Evolutionary conservation across 1,140 invertebrate genomes (phyloP).

Genomic region (Sipha flava): DNA sequence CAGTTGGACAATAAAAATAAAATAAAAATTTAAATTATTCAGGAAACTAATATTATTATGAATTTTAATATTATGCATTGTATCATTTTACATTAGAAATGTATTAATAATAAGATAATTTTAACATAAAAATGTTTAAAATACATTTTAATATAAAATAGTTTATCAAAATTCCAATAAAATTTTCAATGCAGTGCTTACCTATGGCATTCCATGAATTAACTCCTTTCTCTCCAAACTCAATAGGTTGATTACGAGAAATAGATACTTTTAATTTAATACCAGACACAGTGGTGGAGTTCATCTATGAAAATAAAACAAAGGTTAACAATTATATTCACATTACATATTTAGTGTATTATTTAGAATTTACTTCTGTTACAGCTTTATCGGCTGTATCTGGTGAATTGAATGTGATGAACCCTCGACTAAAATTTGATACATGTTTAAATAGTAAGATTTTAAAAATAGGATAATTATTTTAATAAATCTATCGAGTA

Average conservation of each 20-base stretch:
- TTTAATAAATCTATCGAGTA: too few relatives aligned
- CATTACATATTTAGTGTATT: too few relatives aligned
- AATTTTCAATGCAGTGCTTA: not conserved
- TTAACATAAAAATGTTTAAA: too few relatives aligned
- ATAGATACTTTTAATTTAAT: constrained; percentile 72
- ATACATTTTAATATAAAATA: too few relatives aligned
- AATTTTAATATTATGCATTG: too few relatives aligned
- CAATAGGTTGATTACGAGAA: constrained; percentile 70
- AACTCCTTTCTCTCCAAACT: constrained; percentile 42
- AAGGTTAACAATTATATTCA: not conserved
- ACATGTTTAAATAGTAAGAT: too few relatives aligned
- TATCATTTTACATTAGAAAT: too few relatives aligned
- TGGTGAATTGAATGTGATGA: constrained; percentile 85
- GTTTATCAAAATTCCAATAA: not conserved
- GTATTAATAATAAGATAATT: too few relatives aligned
- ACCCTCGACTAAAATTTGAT: constrained; percentile 63
- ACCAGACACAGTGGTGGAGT: constrained; percentile 69
- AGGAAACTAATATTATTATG: too few relatives aligned
- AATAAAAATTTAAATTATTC: too few relatives aligned
- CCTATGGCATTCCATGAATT: constrained; percentile 12
- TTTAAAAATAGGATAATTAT: too few relatives aligned
- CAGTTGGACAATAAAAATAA: too few relatives aligned
- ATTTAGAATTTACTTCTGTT: constrained; percentile 51
- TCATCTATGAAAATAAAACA: constrained; percentile 50
- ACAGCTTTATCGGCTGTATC: constrained; percentile 81